These are phyloP conservation scores for Lynx canadensis DNA, from an alignment of 2,113 vertebrate species.

Conservation along the genomic window DNA sequence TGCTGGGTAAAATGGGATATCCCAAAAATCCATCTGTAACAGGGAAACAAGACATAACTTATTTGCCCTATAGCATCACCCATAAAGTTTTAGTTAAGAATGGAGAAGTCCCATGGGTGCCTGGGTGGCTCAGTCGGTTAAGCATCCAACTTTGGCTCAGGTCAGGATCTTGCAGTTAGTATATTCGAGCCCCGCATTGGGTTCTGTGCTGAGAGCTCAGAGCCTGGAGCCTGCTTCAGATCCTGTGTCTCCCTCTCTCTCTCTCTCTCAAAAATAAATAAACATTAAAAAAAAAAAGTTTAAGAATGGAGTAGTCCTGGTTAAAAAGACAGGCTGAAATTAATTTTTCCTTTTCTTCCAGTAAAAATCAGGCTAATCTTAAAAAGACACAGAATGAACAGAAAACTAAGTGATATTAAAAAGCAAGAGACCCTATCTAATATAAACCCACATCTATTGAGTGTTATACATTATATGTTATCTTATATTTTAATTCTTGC, in stretches of 20 bases:
- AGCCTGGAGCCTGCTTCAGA: no score
- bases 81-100: neutral
- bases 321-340: neutral
- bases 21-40: neutral
- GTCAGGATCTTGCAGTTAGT: no score
- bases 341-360: neutral
- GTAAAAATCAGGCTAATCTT: neutral
- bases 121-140: no score
- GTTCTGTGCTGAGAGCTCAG: no score
- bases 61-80: neutral
- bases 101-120: neutral
- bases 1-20: neutral
- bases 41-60: neutral
- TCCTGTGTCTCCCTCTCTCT: no score
- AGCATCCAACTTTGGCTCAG: no score
- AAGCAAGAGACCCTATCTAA: neutral
- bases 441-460: neutral
- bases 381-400: neutral
- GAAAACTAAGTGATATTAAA: neutral
- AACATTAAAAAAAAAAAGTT: no score
- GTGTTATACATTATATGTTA: neutral
- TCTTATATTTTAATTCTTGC: neutral
- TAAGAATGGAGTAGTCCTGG: neutral
- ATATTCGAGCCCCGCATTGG: no score
- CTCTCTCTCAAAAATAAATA: no score